Percentiles rank a stretch among this genome's conserved stretches.
Evolutionary conservation across 2,888 invertebrate genomes (phyloP).

Genomic region (Nudaria mundana): DNA sequence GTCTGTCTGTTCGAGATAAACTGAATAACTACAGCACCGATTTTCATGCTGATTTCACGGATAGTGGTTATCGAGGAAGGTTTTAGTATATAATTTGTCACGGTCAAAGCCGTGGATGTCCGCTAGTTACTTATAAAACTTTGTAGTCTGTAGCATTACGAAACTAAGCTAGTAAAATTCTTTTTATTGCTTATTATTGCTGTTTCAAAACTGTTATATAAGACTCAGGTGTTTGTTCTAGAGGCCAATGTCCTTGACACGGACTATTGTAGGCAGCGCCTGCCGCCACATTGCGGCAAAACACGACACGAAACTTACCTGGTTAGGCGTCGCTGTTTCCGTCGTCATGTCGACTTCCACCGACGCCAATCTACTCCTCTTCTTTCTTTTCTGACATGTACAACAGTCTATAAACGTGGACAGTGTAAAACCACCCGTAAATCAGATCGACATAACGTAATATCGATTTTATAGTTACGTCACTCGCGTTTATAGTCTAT

Average conservation of each 20-base stretch:
- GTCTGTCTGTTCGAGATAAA: too few relatives aligned
- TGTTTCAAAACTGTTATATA: slow-evolving; percentile 38
- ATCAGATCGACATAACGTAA: slow-evolving; percentile 42
- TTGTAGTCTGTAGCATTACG: too few relatives aligned
- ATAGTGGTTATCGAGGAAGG: too few relatives aligned
- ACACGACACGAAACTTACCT: slow-evolving; percentile 54
- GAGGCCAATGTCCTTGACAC: slow-evolving; percentile 57
- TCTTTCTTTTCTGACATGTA: slow-evolving; percentile 70
- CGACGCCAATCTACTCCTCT: slow-evolving; percentile 63
- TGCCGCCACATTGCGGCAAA: slow-evolving; percentile 49
- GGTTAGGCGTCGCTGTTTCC: slow-evolving; percentile 76
- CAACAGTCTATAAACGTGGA: slow-evolving; percentile 60
- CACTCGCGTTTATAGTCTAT: slow-evolving; percentile 33
- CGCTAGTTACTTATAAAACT: too few relatives aligned
- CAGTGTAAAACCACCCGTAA: slow-evolving; percentile 49
- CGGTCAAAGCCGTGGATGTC: too few relatives aligned
- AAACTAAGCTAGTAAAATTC: too few relatives aligned
- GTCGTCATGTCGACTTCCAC: slow-evolving; percentile 72
- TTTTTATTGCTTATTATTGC: too few relatives aligned
- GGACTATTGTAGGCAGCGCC: slow-evolving; percentile 35
- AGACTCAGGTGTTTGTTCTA: slow-evolving; percentile 38
- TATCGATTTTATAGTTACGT: slow-evolving; percentile 66
- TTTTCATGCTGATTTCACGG: too few relatives aligned
- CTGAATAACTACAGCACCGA: too few relatives aligned
- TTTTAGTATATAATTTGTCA: too few relatives aligned